A percentile compares a stretch with the other conserved stretches of the same genome.
Conservation (phyloP, 2,797 vertebrate genomes). For the Tamandua tetradactyla region DNA sequence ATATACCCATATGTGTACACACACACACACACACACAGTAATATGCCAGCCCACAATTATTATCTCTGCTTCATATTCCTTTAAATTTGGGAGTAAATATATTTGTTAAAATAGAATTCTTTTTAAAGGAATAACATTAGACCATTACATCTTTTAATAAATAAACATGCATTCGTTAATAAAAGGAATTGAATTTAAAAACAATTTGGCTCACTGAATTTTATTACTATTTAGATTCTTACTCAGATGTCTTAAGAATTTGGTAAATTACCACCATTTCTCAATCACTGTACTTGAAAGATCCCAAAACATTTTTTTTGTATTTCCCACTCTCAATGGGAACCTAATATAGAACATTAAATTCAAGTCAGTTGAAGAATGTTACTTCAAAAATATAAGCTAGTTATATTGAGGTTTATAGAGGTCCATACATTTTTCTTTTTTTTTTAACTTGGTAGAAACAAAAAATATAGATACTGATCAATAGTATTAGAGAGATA, state of each 20-base stretch:
- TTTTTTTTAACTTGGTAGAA: background rate
- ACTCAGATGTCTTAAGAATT: background rate
- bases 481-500: conserved; percentile 8
- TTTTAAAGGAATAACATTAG: background rate
- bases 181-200: background rate
- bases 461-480: background rate
- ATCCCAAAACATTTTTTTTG: background rate
- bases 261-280: background rate
- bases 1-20: no score
- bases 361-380: background rate
- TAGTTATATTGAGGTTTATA: background rate
- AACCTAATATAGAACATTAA: background rate
- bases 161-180: background rate
- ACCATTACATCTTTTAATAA: background rate
- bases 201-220: background rate
- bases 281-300: background rate
- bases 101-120: background rate
- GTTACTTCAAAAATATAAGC: background rate
- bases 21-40: no score
- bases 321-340: background rate
- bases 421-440: background rate
- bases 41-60: background rate
- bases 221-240: background rate
- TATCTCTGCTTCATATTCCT: conserved; percentile 3
- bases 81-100: background rate